These are phyloP conservation scores for Aplochiton taeniatus DNA, from an alignment of 2,797 vertebrate species.

Conservation along the genomic window DNA sequence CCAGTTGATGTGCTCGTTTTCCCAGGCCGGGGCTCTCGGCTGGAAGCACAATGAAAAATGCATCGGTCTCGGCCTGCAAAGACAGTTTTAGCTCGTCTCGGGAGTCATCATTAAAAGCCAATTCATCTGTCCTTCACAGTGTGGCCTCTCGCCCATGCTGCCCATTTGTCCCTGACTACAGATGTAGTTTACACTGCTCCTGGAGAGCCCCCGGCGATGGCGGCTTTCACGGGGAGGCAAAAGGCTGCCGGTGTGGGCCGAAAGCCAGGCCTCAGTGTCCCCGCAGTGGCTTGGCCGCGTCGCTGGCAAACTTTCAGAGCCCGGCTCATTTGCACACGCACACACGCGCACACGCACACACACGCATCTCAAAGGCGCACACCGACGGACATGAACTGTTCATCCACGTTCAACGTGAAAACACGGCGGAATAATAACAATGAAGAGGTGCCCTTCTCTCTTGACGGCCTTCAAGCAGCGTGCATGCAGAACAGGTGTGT, in stretches of 20 bases:
- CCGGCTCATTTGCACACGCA: too few relatives aligned
- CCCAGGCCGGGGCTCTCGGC: constrained; percentile 5
- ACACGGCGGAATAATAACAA: too few relatives aligned
- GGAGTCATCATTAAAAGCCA: constrained; percentile 48
- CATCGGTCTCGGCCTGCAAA: constrained; percentile 27
- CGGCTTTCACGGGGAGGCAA: neutral
- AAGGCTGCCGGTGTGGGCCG: constrained; percentile 6
- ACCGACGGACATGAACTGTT: too few relatives aligned
- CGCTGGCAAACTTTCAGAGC: too few relatives aligned
- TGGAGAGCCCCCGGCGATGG: constrained; percentile 10
- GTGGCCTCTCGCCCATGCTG: constrained; percentile 13
- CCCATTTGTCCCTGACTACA: constrained; percentile 1
- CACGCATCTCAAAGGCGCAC: too few relatives aligned
- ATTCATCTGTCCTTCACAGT: constrained; percentile 44
- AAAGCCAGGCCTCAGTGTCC: neutral
- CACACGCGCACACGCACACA: too few relatives aligned
- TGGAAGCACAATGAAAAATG: constrained; percentile 36
- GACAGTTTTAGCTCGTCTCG: constrained; percentile 33
- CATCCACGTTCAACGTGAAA: too few relatives aligned
- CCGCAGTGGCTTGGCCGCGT: too few relatives aligned
- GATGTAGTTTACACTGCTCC: constrained; percentile 21
- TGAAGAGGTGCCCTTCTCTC: too few relatives aligned
- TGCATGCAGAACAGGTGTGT: too few relatives aligned
- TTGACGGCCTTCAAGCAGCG: too few relatives aligned
- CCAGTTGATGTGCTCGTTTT: constrained; percentile 2